These are phyloP conservation scores for Cydia strobilella DNA, from an alignment of 1,140 invertebrate species.

Conservation along the genomic window DNA sequence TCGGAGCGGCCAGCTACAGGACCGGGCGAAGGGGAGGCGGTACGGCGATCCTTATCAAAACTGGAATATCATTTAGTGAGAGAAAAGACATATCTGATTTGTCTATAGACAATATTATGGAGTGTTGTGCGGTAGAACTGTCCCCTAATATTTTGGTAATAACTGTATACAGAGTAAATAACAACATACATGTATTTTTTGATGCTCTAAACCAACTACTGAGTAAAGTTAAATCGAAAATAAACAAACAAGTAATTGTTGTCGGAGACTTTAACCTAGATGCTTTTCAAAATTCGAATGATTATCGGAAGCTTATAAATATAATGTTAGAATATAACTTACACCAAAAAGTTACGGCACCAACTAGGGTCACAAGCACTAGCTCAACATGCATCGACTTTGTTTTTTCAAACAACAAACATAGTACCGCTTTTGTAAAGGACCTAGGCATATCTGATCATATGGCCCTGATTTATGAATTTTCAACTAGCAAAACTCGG, in stretches of 20 bases:
- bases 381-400: no score
- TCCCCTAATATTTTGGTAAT: no score
- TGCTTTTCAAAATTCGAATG: neutral
- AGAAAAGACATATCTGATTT: neutral
- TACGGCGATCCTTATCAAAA: slow-evolving; percentile 8
- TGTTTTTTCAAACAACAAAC: no score
- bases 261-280: slow-evolving; percentile 4
- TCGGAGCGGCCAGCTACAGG: neutral
- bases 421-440: no score
- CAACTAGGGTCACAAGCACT: no score
- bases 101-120: neutral
- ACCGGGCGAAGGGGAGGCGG: neutral
- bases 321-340: no score
- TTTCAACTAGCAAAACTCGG: neutral
- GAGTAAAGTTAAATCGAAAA: neutral
- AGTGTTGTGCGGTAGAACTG: no score
- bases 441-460: no score
- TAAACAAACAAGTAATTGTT: neutral
- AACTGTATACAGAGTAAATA: no score
- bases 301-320: neutral
- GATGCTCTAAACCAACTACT: neutral
- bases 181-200: neutral
- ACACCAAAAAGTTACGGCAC: no score
- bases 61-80: neutral
- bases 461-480: no score